A percentile compares a stretch with the other conserved stretches of the same genome.
Conservation (phyloP, 2,888 invertebrate species). For the Zootermopsis nevadensis region DNA sequence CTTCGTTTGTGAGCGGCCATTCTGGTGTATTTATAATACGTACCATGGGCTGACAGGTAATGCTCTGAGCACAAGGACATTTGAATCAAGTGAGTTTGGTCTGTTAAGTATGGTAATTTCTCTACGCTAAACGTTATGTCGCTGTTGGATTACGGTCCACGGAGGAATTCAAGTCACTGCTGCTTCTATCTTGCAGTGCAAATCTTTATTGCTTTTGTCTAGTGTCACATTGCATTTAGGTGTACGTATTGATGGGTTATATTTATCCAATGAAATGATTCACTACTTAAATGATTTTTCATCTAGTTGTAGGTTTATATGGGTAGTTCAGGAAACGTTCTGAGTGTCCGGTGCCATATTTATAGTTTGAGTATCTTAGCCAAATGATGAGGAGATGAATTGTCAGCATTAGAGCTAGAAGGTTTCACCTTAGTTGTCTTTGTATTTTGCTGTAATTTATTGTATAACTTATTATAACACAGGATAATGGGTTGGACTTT, state of each 20-base stretch:
- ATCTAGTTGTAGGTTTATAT: constrained; percentile 56
- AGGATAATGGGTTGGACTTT: constrained; percentile 57
- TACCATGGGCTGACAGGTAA: constrained; percentile 55
- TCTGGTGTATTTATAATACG: constrained; percentile 54
- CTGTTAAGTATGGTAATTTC: constrained; percentile 53
- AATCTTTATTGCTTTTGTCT: constrained; percentile 56
- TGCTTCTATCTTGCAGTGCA: constrained; percentile 54
- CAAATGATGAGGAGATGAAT: constrained; percentile 49
- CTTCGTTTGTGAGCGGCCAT: constrained; percentile 55
- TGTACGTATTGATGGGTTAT: constrained; percentile 56
- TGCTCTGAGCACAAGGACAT: constrained; percentile 55
- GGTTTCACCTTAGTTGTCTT: constrained; percentile 55
- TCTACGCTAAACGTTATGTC: constrained; percentile 54
- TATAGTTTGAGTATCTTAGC: constrained; percentile 54
- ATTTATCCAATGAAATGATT: constrained; percentile 56
- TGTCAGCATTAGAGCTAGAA: constrained; percentile 53
- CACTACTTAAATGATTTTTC: constrained; percentile 56
- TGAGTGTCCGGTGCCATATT: constrained; percentile 55
- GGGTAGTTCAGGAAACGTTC: constrained; percentile 55
- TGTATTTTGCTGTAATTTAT: constrained; percentile 55
- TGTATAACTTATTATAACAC: constrained; percentile 53
- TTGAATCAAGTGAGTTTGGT: constrained; percentile 54
- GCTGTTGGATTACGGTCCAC: constrained; percentile 41
- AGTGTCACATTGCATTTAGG: constrained; percentile 56
- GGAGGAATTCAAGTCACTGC: constrained; percentile 43